Evolutionary conservation across 2,888 invertebrate species (phyloP), one percentile per base, ranked within the genome.

Genomic region (Caenorhabditis drosophilae): DNA sequence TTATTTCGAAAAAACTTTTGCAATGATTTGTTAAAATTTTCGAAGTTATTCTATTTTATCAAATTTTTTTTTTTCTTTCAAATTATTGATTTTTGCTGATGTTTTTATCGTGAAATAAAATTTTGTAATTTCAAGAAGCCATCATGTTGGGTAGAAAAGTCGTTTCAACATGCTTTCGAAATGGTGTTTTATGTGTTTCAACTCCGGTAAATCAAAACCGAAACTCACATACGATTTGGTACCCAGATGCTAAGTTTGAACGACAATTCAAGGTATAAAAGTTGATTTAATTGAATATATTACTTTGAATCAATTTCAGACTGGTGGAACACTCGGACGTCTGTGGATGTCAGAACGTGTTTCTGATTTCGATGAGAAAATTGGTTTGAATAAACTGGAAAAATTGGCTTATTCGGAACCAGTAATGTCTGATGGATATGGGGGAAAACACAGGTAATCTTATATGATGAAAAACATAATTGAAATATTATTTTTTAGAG

Each of bases 401-500:
- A 74, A 72, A 42, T 61, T 77, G 44, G 68, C 75, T 48, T 58
- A 61, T 22, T 67, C 73, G 11, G 62, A 64, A 26, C 77, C 79
- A 18, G 73, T 74, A 2, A 52, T 72, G 48, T 61, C 71, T 36
- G 80, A 80, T 48, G 57, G 68, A 23, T 71, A 58, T 52, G 52
- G 60, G 12, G 77, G 77, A 63, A 73, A 75, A 50, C 68, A 72
- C 4, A 85, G 75, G 74, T 74, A 36, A 3, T 16, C 7, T n/a
- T 16, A 34, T 52, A 23, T 38, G 35, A n/a, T 40, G 9, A 35
- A 44, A 23, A 18, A 20, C 7, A 25, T 15, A 31, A 23, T 23
- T 42, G 15, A 34, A n/a, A 16, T 31, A 23, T 15, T n/a, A 38
- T 54, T 31, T 44, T 55, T 44, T 27, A 75, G 88, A 0, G 93